Evolutionary conservation across 2,113 vertebrate species (phyloP).

Genomic region (Apteryx owenii): DNA sequence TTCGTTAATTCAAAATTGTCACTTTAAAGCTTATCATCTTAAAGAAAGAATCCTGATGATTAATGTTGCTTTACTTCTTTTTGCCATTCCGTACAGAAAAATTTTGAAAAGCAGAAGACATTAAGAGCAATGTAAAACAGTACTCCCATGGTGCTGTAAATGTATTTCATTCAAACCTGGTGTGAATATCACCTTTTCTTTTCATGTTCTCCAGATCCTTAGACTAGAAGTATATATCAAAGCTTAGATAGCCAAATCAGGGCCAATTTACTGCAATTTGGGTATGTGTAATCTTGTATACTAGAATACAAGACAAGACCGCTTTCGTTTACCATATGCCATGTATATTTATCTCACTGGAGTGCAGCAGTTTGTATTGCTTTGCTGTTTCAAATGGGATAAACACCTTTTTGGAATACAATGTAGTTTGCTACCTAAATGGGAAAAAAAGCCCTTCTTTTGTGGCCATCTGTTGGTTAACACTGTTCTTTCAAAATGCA

Average conservation of each 20-base stretch:
- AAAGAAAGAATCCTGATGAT: constrained; percentile 16
- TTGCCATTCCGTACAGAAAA: not conserved
- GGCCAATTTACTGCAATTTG: constrained; percentile 54
- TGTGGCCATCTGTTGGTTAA: not conserved
- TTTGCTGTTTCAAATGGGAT: not conserved
- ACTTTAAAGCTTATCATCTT: constrained; percentile 21
- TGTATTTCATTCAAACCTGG: constrained; percentile 36
- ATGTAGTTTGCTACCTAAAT: not conserved
- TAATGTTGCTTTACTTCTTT: constrained; percentile 44
- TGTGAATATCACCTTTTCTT: not conserved
- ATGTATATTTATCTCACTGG: not conserved
- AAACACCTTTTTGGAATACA: not conserved
- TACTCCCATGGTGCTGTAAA: constrained; percentile 26
- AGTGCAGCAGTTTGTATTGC: not conserved
- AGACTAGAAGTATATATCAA: constrained; percentile 16
- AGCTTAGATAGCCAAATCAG: constrained; percentile 61
- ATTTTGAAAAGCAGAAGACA: constrained; percentile 2
- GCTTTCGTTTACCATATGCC: constrained; percentile 32
- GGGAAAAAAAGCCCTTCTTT: not conserved
- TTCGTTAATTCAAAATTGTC: constrained; percentile 37
- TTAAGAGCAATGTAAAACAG: constrained; percentile 10
- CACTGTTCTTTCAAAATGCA: not conserved
- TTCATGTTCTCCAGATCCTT: not conserved
- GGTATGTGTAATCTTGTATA: constrained; percentile 18
- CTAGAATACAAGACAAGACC: constrained; percentile 27